Base-by-base conservation (phyloP, 2,888 invertebrate species). In the Papilio protenor region DNA sequence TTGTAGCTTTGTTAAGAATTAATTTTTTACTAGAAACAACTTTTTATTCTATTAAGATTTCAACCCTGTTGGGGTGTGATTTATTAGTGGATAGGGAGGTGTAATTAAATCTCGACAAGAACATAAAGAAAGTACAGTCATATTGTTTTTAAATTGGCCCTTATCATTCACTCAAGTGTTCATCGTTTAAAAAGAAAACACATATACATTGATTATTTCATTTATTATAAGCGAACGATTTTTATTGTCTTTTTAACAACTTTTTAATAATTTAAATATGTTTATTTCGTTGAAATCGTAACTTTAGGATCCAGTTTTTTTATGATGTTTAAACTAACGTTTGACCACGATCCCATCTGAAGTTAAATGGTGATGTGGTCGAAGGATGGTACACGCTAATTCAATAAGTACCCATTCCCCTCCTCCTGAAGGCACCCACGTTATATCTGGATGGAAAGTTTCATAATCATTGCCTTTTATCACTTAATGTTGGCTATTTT, bases 21-120 rank as follows among this genome's bases (percentile, higher is more conserved):
- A 75, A 75, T 75, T 75, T 75, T 75, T 75, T 75, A 52, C 66
- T 64, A 66, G 66, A 40, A 69, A 21, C 75, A 66, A 75, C 75
- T 75, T 66, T 75, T 75, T 52, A 66, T 75, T 75, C 66, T 55
- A 75, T 66, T 66, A 66, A 66, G 49, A 40, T 55, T 75, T 75
- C 27, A 75, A 66, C 49, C 52, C 40, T 75, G 49, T 55, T 55
- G 52, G 33, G 33, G n/a, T 75, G 66, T 75, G 59, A 75, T 75
- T 75, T 75, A 75, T 75, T 74, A 61, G 21, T 47, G 64, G 64
- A 64, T 64, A 64, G 52, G n/a, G 27, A 52, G 64, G 11, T 27
- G 52, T 73, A 73, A 61, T 21, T 40, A 66, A 66, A 66, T 66
- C 10, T 40, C 40, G 40, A 66, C 66, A 40, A 66, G n/a, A 66